phyloP scores from a whole-genome alignment of 2,113 vertebrate genomes.

The Boleophthalmus pectinirostris region DNA sequence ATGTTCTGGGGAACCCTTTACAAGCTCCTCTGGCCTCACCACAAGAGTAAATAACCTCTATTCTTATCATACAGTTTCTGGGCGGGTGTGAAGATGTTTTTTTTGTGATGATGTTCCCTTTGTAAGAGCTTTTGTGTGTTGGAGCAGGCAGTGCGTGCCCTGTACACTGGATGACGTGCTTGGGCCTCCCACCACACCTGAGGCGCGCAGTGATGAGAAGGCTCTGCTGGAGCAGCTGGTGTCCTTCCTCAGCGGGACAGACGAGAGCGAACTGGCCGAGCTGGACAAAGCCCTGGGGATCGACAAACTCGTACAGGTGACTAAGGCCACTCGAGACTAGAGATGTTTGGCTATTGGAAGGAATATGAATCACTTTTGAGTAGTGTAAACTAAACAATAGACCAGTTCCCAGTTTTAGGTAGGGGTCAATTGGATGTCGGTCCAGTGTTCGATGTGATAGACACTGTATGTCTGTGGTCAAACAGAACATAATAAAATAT shows the following conservation, averaged over 20 bases:
- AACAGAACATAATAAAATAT: background rate
- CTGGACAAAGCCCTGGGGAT: conserved; percentile 93
- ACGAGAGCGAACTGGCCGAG: conserved; percentile 91
- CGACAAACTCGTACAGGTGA: conserved; percentile 93
- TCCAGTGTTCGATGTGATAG: background rate
- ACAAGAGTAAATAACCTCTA: conserved; percentile 72
- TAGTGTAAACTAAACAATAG: background rate
- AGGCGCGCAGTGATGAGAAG: conserved; percentile 91
- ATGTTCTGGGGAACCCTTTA: conserved; percentile 58
- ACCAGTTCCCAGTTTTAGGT: too few species aligned
- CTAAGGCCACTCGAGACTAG: background rate
- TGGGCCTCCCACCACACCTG: conserved; percentile 86
- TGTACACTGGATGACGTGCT: conserved; percentile 91
- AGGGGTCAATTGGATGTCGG: too few species aligned
- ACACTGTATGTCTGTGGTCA: background rate
- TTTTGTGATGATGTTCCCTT: background rate
- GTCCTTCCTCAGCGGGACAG: conserved; percentile 95
- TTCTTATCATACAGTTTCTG: background rate
- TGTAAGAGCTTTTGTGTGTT: conserved; percentile 4
- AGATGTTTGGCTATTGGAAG: background rate
- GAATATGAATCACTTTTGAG: background rate
- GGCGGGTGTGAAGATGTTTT: background rate
- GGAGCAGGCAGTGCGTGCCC: conserved; percentile 84
- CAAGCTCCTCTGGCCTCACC: conserved; percentile 68
- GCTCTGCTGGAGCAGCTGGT: conserved; percentile 92